Evolutionary conservation across 2,888 invertebrate species (phyloP), one percentile per base, ranked within the genome.

Genomic region (Tanytarsus gracilentus): DNA sequence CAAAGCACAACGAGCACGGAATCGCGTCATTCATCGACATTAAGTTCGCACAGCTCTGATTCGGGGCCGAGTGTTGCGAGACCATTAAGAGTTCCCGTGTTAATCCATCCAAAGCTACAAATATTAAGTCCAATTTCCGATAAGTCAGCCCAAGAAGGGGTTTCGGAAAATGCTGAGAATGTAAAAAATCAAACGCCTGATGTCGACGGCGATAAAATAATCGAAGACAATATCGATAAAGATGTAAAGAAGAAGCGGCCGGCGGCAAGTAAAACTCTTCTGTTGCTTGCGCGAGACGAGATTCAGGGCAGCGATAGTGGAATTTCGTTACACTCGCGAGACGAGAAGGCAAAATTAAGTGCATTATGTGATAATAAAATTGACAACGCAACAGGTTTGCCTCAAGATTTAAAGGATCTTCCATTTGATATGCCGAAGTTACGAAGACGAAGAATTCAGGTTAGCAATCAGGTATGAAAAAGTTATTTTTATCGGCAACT

Each of bases 361-460:
- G 58, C 58, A 48, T 48, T 58, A 30, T 62, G 63, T 21, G 64
- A 64, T 48, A 64, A 63, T 18, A 61, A 63, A n/a, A 64, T 76
- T 65, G 75, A 75, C 60, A 75, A 75, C 64, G 72, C 71, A 44
- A 76, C 76, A 64, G 76, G 76, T n/a, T 75, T 80, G 61, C 80
- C 80, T 30, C 82, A 83, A 59, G 85, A 88, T 67, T 75, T 88
- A 64, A 80, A 84, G 26, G 88, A 90, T 75, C 78, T 91, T 65
- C 91, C 91, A 2, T 91, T 91, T 67, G 90, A 91, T 67, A 91
- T 91, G 90, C 91, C 91, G 52, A 92, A 92, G 71, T 73, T 91
- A 64, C 77, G 89, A 62, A 78, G 89, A 63, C 75, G 83, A 67
- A 79, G 84, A 67, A 74, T 83, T 62, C 79, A 80, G 21, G 68